A percentile compares a stretch with the other conserved stretches of the same genome.
Evolutionary conservation across 2,888 invertebrate genomes (phyloP).

Genomic region (Nomada ferruginata): DNA sequence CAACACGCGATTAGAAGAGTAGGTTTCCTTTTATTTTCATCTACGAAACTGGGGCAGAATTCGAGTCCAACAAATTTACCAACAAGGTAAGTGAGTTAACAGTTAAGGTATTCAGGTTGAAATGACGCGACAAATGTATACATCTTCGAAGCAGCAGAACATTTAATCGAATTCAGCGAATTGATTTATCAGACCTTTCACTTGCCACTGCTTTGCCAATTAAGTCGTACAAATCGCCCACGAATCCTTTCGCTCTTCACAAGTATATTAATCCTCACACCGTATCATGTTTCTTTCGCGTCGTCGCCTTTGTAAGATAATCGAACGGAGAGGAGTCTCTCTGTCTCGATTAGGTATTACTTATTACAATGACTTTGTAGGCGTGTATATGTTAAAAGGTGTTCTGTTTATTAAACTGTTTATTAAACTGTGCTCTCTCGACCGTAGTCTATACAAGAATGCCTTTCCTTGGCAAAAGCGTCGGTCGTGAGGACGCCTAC

Average conservation of each 20-base stretch:
- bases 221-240: not conserved
- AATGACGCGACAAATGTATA: not conserved
- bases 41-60: not conserved
- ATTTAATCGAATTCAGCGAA: slow-evolving; percentile 24
- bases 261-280: not conserved
- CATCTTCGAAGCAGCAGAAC: not conserved
- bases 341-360: no score
- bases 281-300: not conserved
- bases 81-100: not conserved
- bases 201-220: slow-evolving; percentile 7
- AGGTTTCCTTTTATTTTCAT: no score
- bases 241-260: not conserved
- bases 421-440: no score
- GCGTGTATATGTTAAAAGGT: no score
- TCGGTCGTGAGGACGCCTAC: no score
- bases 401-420: no score
- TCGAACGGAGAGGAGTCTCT: no score
- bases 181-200: slow-evolving; percentile 11
- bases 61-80: not conserved
- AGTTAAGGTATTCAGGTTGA: not conserved
- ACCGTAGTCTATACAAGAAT: no score
- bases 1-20: no score
- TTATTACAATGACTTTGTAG: no score
- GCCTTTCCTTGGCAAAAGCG: no score
- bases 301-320: no score